Evolutionary conservation across 2,113 vertebrate genomes (phyloP).

Genomic region (Melospiza melodia): DNA sequence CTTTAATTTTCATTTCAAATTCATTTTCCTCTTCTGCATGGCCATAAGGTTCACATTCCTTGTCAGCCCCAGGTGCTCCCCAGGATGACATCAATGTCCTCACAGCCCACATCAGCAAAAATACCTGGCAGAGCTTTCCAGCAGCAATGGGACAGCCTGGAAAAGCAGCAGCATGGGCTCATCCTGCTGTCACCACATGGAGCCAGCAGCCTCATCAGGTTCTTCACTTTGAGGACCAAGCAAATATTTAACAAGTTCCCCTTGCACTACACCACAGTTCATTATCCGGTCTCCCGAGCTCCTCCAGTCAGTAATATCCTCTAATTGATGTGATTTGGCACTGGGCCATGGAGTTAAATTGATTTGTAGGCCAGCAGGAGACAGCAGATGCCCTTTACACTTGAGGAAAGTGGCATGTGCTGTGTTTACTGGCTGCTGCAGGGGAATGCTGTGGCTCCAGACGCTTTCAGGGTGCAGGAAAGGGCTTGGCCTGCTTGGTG

Average conservation of each 20-base stretch:
- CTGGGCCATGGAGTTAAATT: conserved; percentile 40
- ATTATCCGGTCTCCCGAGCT: conserved; percentile 46
- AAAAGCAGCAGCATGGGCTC: background rate
- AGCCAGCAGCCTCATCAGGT: background rate
- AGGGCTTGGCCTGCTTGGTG: background rate
- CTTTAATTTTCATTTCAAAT: background rate
- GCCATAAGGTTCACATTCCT: background rate
- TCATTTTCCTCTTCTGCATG: background rate
- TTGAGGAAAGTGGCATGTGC: conserved; percentile 4
- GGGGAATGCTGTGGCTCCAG: background rate
- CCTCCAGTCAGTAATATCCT: conserved; percentile 38
- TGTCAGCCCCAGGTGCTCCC: background rate
- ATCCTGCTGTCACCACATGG: background rate
- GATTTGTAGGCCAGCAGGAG: conserved; percentile 51
- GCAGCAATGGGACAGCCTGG: background rate
- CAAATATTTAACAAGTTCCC: conserved; percentile 57
- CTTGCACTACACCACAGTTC: conserved; percentile 30
- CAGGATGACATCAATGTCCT: background rate
- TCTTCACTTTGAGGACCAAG: conserved; percentile 26
- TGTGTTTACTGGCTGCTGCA: background rate
- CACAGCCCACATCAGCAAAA: background rate
- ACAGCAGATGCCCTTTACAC: conserved; percentile 44
- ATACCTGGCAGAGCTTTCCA: fast-evolving
- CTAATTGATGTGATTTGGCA: conserved; percentile 59
- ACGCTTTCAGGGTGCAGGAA: background rate